Evolutionary conservation across 1,140 invertebrate genomes (phyloP).

Genomic region (Linepithema humile): DNA sequence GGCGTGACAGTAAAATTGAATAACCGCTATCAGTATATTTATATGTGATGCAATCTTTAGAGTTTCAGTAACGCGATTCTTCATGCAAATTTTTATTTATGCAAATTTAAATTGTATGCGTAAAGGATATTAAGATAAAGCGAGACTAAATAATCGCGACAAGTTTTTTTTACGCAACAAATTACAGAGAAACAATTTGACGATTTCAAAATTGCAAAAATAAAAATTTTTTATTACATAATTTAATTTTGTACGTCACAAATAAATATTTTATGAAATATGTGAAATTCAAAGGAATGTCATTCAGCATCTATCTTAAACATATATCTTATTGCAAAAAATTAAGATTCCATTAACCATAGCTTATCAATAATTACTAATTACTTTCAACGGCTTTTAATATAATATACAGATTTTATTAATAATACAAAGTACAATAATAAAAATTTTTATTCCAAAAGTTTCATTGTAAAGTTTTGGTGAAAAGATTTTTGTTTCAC

Average conservation of each 20-base stretch:
- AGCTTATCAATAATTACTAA: neutral
- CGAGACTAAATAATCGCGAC: neutral
- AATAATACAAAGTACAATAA: neutral
- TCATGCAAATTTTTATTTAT: too few species aligned
- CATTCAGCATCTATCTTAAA: too few species aligned
- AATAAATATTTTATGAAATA: neutral
- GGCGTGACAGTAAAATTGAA: neutral
- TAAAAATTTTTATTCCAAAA: too few species aligned
- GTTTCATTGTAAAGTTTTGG: neutral
- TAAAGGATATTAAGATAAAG: too few species aligned
- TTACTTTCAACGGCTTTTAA: neutral
- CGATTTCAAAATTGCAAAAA: neutral
- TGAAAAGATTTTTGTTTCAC: neutral
- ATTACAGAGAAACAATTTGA: neutral
- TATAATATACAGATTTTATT: neutral
- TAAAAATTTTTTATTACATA: neutral
- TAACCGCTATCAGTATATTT: neutral
- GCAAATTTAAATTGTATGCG: too few species aligned
- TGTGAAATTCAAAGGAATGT: neutral
- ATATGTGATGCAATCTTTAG: too few species aligned
- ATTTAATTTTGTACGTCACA: neutral
- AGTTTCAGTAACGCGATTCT: too few species aligned
- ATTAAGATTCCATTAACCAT: neutral
- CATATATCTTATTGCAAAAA: too few species aligned
- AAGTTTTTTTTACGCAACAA: neutral